These are phyloP conservation scores for Melinaea marsaeus DNA, from an alignment of 2,888 invertebrate species.

Conservation along the genomic window DNA sequence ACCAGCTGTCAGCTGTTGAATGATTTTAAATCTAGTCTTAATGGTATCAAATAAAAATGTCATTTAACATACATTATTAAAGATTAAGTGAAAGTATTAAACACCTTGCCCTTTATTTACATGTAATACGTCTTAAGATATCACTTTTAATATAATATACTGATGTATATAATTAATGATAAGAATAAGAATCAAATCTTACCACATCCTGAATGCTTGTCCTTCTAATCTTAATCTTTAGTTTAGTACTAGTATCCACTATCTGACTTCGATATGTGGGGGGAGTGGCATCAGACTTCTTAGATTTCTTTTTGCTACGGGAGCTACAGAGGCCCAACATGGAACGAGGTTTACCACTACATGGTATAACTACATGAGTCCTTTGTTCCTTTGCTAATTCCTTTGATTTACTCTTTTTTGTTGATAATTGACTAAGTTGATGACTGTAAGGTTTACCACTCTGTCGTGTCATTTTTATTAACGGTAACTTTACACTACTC, in stretches of 20 bases:
- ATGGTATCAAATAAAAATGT: neutral
- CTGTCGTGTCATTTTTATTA: constrained; percentile 61
- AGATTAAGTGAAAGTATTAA: constrained; percentile 6
- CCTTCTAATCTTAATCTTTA: constrained; percentile 84
- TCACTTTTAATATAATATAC: neutral
- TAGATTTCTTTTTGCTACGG: constrained; percentile 71
- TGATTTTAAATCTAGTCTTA: neutral
- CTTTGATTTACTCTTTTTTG: constrained; percentile 68
- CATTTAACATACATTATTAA: constrained; percentile 3
- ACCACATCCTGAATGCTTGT: constrained; percentile 71
- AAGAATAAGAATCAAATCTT: constrained; percentile 39
- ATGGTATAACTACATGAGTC: constrained; percentile 63
- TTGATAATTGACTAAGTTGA: constrained; percentile 77
- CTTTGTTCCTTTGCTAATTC: constrained; percentile 57
- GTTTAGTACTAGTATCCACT: constrained; percentile 80
- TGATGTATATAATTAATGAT: too few species aligned
- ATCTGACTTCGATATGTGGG: constrained; percentile 80
- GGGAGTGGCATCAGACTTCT: constrained; percentile 56
- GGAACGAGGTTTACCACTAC: constrained; percentile 73
- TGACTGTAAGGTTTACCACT: constrained; percentile 77
- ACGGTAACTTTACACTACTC: constrained; percentile 70
- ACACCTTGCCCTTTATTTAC: constrained; percentile 2
- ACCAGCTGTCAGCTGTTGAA: neutral
- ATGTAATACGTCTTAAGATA: neutral
- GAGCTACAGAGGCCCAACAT: constrained; percentile 73